Evolutionary conservation across 2,797 vertebrate genomes (phyloP).

Genomic region (Poeciliopsis presidionis): DNA sequence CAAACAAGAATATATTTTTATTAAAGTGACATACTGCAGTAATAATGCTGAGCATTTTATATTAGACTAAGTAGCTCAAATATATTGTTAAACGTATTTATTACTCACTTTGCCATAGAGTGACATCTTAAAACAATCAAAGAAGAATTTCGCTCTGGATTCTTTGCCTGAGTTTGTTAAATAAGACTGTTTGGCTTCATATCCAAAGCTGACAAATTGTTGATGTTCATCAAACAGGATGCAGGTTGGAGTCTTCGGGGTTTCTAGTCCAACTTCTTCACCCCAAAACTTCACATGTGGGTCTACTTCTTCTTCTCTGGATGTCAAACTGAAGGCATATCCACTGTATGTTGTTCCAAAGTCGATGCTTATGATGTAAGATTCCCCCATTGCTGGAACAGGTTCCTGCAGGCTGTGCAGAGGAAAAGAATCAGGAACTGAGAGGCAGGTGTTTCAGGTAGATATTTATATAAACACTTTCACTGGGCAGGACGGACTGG

Average conservation of each 20-base stretch:
- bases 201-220: background rate
- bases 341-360: conserved; percentile 8
- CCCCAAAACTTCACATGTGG: background rate
- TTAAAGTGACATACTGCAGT: too few relatives aligned
- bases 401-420: background rate
- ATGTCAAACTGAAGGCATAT: background rate
- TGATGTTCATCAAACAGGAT: background rate
- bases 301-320: background rate
- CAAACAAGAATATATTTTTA: too few relatives aligned
- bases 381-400: background rate
- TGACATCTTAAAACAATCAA: conserved; percentile 8
- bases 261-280: background rate
- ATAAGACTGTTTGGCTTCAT: background rate
- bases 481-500: background rate
- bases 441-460: background rate
- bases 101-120: background rate
- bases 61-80: too few relatives aligned
- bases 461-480: background rate
- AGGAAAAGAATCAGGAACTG: background rate
- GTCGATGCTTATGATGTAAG: background rate
- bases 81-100: background rate
- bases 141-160: background rate
- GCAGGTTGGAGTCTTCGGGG: conserved; percentile 16
- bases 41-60: too few relatives aligned
- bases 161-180: fast-evolving